Percentiles rank a stretch among this genome's conserved stretches.
phyloP scores from a whole-genome alignment of 2,113 vertebrate genomes.

The Nyctereutes procyonoides region DNA sequence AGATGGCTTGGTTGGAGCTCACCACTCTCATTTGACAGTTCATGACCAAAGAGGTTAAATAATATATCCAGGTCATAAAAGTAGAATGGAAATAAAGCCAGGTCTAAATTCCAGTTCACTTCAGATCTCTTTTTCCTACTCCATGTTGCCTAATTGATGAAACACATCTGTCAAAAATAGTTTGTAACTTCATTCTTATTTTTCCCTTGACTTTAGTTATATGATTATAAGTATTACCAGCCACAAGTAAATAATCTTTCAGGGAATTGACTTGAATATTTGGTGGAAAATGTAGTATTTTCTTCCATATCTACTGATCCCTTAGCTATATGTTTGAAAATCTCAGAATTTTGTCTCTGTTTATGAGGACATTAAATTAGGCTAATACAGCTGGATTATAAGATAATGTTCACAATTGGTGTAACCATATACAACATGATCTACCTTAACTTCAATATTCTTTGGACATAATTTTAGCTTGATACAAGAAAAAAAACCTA shows the following conservation, averaged over 20 bases:
- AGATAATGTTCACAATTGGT: slow-evolving; percentile 43
- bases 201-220: slow-evolving; percentile 48
- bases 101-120: slow-evolving; percentile 46
- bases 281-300: neutral
- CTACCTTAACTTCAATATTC: slow-evolving; percentile 29
- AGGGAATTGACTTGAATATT: slow-evolving; percentile 34
- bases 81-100: slow-evolving; percentile 15
- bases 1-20: slow-evolving; percentile 33
- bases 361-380: slow-evolving; percentile 36
- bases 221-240: slow-evolving; percentile 17
- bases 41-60: slow-evolving; percentile 35
- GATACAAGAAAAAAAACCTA: slow-evolving; percentile 19
- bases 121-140: slow-evolving; percentile 41
- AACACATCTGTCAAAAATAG: neutral
- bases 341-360: slow-evolving; percentile 19
- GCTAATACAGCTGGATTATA: slow-evolving; percentile 20
- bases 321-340: slow-evolving; percentile 49
- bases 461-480: slow-evolving; percentile 47
- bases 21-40: slow-evolving; percentile 38
- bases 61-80: slow-evolving; percentile 45
- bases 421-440: slow-evolving; percentile 1
- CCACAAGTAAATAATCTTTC: slow-evolving; percentile 36
- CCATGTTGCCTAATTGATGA: slow-evolving; percentile 38
- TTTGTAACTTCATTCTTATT: slow-evolving; percentile 43
- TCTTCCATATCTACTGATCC: slow-evolving; percentile 33